Evolutionary conservation across 1,140 invertebrate species (phyloP).

Genomic region (Drosophila hydei): DNA sequence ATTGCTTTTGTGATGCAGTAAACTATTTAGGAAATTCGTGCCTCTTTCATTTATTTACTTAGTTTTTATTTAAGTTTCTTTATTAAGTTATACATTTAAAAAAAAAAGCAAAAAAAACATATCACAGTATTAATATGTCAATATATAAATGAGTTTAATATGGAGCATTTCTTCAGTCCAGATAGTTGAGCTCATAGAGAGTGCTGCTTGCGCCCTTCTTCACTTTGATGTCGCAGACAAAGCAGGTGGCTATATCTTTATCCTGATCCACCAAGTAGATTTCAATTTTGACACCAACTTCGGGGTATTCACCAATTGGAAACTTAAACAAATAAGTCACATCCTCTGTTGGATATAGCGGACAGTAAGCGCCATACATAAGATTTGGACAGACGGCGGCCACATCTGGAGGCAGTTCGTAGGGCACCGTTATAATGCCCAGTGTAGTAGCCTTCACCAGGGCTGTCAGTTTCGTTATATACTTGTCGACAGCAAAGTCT

Average conservation of each 20-base stretch:
- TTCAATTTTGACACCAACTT: slow-evolving; percentile 75
- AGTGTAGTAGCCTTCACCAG: slow-evolving; percentile 71
- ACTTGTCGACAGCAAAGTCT: slow-evolving; percentile 70
- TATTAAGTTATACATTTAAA: not conserved
- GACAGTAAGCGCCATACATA: slow-evolving; percentile 73
- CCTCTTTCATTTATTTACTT: not conserved
- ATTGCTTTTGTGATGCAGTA: not conserved
- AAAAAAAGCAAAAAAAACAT: slow-evolving; percentile 11
- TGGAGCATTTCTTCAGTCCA: slow-evolving; percentile 14
- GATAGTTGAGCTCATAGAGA: slow-evolving; percentile 54
- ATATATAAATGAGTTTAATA: slow-evolving; percentile 17
- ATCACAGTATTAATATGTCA: slow-evolving; percentile 61
- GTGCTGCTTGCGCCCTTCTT: slow-evolving; percentile 45
- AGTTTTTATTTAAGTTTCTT: not conserved
- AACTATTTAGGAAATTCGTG: not conserved
- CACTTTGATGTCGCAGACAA: slow-evolving; percentile 76
- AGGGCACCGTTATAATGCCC: slow-evolving; percentile 72
- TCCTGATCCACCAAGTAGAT: slow-evolving; percentile 77
- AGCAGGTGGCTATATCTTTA: slow-evolving; percentile 62
- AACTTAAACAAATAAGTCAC: slow-evolving; percentile 76
- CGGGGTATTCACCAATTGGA: slow-evolving; percentile 71
- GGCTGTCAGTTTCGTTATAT: slow-evolving; percentile 59
- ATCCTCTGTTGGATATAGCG: slow-evolving; percentile 75
- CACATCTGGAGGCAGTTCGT: slow-evolving; percentile 70
- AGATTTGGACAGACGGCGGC: slow-evolving; percentile 70